phyloP scores from a whole-genome alignment of 2,888 invertebrate species.

The Scaptodrosophila latifasciaeformis region DNA sequence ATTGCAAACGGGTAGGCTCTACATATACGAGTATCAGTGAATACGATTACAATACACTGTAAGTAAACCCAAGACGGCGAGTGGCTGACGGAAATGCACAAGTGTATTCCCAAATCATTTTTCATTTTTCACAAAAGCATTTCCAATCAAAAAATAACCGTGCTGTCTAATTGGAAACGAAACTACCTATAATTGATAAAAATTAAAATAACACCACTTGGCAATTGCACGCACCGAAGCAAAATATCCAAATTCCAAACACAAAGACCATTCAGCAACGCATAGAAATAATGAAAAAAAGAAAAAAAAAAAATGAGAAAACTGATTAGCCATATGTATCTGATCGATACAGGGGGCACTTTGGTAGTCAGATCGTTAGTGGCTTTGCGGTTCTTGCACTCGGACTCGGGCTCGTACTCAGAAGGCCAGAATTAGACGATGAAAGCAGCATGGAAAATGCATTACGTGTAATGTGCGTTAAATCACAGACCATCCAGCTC shows the following conservation, averaged over 20 bases:
- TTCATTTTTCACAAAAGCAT: constrained; percentile 16
- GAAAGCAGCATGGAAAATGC: constrained; percentile 57
- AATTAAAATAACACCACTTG: constrained; percentile 48
- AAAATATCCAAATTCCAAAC: too few relatives aligned
- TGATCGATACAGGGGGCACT: constrained; percentile 32
- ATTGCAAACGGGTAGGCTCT: constrained; percentile 40
- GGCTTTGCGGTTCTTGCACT: constrained; percentile 55
- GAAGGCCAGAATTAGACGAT: neutral
- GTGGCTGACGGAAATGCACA: constrained; percentile 47
- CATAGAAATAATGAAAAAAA: neutral
- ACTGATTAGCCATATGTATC: constrained; percentile 41
- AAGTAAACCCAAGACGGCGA: too few relatives aligned
- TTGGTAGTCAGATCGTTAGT: constrained; percentile 34
- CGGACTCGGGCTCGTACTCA: too few relatives aligned
- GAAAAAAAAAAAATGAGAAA: constrained; percentile 26
- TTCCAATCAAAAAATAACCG: constrained; percentile 21
- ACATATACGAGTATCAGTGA: too few relatives aligned
- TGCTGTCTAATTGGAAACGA: constrained; percentile 29
- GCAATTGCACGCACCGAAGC: constrained; percentile 45
- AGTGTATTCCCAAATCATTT: constrained; percentile 50
- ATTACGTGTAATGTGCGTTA: constrained; percentile 61
- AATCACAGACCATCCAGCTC: constrained; percentile 48
- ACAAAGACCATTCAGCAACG: too few relatives aligned
- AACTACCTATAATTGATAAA: constrained; percentile 30
- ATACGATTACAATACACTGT: too few relatives aligned